These are phyloP conservation scores for Tetraneura akinire DNA, from an alignment of 1,140 invertebrate species.

Conservation along the genomic window DNA sequence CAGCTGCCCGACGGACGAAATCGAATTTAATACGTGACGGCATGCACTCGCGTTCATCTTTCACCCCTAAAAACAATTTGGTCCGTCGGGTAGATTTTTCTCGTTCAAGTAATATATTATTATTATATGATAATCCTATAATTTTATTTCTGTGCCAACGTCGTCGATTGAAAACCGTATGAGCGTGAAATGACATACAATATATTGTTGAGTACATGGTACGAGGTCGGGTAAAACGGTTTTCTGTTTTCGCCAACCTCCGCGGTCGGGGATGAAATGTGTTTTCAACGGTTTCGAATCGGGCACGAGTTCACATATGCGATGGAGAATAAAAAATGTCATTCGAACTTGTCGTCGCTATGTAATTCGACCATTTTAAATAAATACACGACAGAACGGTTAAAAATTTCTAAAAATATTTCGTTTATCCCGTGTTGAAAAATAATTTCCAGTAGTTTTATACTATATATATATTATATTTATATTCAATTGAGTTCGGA, in stretches of 20 bases:
- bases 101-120: background rate
- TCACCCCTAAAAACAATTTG: background rate
- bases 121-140: background rate
- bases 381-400: too few relatives aligned
- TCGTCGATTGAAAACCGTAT: background rate
- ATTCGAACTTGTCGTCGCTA: too few relatives aligned
- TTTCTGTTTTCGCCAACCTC: background rate
- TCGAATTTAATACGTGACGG: conserved; percentile 26
- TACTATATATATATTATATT: too few relatives aligned
- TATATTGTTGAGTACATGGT: background rate
- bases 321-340: too few relatives aligned
- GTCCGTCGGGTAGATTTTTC: background rate
- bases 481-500: too few relatives aligned
- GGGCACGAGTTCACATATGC: too few relatives aligned
- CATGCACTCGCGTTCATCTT: background rate
- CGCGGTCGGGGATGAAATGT: background rate
- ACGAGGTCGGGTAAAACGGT: background rate
- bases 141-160: too few relatives aligned
- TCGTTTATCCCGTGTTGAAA: too few relatives aligned
- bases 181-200: background rate
- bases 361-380: too few relatives aligned
- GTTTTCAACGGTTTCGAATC: background rate
- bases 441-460: too few relatives aligned
- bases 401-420: too few relatives aligned
- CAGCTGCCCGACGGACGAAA: background rate